phyloP scores from a whole-genome alignment of 2,797 vertebrate species.

The Phrynocephalus forsythii region DNA sequence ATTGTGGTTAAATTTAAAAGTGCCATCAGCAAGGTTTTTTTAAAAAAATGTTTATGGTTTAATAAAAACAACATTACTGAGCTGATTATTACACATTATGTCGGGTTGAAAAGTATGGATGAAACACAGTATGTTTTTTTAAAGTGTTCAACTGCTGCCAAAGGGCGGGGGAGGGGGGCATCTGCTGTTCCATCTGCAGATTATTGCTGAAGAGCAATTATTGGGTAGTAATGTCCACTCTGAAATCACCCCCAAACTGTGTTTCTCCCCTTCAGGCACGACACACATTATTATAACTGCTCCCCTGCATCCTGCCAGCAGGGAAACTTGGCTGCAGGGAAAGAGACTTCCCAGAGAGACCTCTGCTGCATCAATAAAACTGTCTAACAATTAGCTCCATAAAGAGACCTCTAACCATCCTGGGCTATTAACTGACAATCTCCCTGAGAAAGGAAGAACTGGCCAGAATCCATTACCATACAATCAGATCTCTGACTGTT shows the following conservation, averaged over 20 bases:
- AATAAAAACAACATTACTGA: too few species aligned
- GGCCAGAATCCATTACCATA: background rate
- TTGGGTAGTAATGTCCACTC: background rate
- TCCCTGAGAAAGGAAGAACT: conserved; percentile 4
- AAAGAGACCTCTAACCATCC: conserved; percentile 3
- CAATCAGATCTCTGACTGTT: background rate
- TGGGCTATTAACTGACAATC: conserved; percentile 1
- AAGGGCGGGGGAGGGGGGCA: background rate
- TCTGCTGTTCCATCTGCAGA: background rate
- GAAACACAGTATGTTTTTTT: too few species aligned
- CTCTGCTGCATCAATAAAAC: conserved; percentile 1
- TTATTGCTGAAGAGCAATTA: background rate
- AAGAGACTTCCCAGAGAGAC: background rate
- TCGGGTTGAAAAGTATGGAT: background rate
- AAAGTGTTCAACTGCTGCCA: background rate
- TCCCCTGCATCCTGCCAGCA: too few species aligned
- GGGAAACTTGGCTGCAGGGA: too few species aligned
- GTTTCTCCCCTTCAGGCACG: background rate
- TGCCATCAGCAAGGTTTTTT: background rate
- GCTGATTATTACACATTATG: background rate
- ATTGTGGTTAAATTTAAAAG: background rate
- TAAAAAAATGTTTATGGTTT: too few species aligned
- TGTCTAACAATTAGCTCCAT: conserved; percentile 3
- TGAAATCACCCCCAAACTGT: background rate
- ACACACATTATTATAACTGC: background rate